These are phyloP conservation scores for Crocuta crocuta DNA, from an alignment of 2,113 vertebrate genomes.

Conservation along the genomic window DNA sequence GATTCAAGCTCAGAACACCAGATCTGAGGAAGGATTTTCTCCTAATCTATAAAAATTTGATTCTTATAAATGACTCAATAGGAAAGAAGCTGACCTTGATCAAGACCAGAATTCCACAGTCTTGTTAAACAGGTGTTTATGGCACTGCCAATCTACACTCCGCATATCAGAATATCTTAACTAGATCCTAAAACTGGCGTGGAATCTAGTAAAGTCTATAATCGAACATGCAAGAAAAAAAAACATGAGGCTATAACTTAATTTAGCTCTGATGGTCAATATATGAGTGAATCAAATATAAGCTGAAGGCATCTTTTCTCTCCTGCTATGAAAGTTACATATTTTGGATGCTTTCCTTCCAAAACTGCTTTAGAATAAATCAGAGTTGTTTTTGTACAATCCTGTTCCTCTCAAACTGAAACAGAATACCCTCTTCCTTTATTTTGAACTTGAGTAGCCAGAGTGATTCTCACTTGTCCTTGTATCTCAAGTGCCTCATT, in stretches of 20 bases:
- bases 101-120: neutral
- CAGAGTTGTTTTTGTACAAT: slow-evolving; percentile 25
- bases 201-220: slow-evolving; percentile 8
- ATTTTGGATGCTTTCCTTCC: neutral
- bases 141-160: neutral
- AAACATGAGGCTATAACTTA: neutral
- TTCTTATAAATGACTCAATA: neutral
- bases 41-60: slow-evolving; percentile 13
- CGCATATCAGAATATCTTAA: neutral
- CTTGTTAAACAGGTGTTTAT: neutral
- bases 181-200: neutral
- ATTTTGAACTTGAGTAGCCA: neutral
- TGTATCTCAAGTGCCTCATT: neutral
- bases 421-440: neutral
- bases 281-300: neutral
- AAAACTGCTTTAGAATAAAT: slow-evolving; percentile 4
- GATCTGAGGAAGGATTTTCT: neutral
- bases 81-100: neutral
- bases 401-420: neutral
- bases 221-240: neutral
- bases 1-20: neutral
- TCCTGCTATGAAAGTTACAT: neutral
- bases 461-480: slow-evolving; percentile 19
- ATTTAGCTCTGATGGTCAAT: neutral
- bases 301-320: slow-evolving; percentile 17